A percentile compares a stretch with the other conserved stretches of the same genome.
These are phyloP conservation scores for Acrocephalus scirpaceus DNA, from an alignment of 2,797 vertebrate species.

Conservation along the genomic window DNA sequence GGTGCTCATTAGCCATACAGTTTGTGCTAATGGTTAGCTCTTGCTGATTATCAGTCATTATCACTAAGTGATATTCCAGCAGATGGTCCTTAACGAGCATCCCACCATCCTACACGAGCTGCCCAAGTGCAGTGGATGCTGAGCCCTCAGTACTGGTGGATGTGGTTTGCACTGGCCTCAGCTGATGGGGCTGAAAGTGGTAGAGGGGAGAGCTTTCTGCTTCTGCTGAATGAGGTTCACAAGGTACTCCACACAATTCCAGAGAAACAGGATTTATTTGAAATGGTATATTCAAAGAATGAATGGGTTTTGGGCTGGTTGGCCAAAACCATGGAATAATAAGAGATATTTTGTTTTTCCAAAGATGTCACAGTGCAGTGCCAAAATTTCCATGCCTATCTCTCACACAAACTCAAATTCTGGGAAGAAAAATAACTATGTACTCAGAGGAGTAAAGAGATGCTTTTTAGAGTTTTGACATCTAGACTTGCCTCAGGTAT, in stretches of 20 bases:
- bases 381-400: not conserved
- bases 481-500: not conserved
- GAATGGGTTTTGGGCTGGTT: not conserved
- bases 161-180: too few species aligned
- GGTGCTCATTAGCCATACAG: not conserved
- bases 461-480: not conserved
- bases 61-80: not conserved
- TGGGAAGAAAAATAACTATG: not conserved
- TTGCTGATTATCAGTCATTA: not conserved
- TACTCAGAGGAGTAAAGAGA: not conserved
- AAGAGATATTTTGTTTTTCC: not conserved
- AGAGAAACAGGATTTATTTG: not conserved
- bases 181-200: not conserved
- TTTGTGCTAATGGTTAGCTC: not conserved
- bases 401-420: not conserved
- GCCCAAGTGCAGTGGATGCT: rapidly evolving
- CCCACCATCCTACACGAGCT: not conserved
- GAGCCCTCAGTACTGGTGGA: not conserved
- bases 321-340: not conserved
- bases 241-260: not conserved
- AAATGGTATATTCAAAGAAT: not conserved
- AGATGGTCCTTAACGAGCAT: not conserved
- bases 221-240: not conserved
- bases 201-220: not conserved
- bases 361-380: not conserved